Evolutionary conservation across 2,888 invertebrate genomes (phyloP), one percentile per base, ranked within the genome.

Genomic region (Ichneumoninae sp.): DNA sequence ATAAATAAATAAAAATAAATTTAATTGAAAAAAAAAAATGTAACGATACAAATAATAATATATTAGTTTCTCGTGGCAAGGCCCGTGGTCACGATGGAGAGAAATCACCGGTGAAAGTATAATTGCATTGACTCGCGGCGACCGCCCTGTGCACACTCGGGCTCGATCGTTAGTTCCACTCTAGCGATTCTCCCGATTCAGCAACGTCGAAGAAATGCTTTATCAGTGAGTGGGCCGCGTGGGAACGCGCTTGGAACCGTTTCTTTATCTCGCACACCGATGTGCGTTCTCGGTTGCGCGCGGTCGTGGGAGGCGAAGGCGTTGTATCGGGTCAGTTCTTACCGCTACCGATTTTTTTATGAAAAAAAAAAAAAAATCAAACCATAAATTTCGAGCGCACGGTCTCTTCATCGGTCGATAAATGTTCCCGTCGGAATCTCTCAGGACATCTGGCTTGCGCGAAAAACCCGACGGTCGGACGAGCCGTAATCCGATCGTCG

Each of bases 61-160:
- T 0, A 33, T 62, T 7, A 13, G 36, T 36, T 26, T 72, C 57
- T 57, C 26, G 44, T 40, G 70, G 40, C 40, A 30, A 76, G 36
- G 26, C 16, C 44, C 19, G 13, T 2, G 40, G 76, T 86, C 82
- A 85, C 84, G 82, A 85, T 80, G 19, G 54, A 19, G 60, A 86
- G 85, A 76, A 86, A 82, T 77, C 47, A 40, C 22, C 77, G 76
- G 83, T 84, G 77, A 82, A 82, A 84, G 78, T 82, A 60, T 82
- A 76, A 82, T 80, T 80, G 72, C 77, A 77, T 84, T 84, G 66
- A 22, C 69, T 50, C 33, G 16, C 62, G 16, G 26, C 44, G 36
- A 26, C 70, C 57, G 68, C 71, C 40, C 80, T 22, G 30, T 16
- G 10, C 44, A 19, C 57, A 54, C 60, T 52, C n/a, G 54, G 2